Conservation (phyloP, 2,113 vertebrate species). For the Gobius niger region DNA sequence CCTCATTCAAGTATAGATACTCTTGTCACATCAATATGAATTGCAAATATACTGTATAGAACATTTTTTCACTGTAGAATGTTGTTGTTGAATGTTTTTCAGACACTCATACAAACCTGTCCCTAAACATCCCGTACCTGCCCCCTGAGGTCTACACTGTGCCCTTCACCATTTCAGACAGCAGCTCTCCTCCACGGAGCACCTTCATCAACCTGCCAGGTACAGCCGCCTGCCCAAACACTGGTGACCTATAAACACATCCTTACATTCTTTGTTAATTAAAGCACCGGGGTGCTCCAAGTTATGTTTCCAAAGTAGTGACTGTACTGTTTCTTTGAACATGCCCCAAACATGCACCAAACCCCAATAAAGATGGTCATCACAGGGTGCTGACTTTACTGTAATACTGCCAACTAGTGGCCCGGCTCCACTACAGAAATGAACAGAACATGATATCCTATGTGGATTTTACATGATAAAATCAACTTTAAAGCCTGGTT, state of each 20-base stretch:
- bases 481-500: too few relatives aligned
- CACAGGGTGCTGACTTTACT: neutral
- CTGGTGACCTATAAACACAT: slow-evolving; percentile 14
- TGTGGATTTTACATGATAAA: too few relatives aligned
- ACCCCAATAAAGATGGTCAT: neutral
- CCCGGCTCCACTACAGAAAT: too few relatives aligned
- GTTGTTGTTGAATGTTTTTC: slow-evolving; percentile 38
- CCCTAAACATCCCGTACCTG: slow-evolving; percentile 78
- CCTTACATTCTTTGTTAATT: slow-evolving; percentile 32
- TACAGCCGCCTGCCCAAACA: slow-evolving; percentile 45
- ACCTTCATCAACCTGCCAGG: slow-evolving; percentile 81
- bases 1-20: too few relatives aligned
- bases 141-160: slow-evolving; percentile 78
- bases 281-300: slow-evolving; percentile 30
- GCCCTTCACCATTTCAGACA: slow-evolving; percentile 80
- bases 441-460: too few relatives aligned
- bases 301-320: slow-evolving; percentile 49
- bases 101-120: slow-evolving; percentile 84
- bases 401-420: too few relatives aligned
- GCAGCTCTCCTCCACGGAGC: slow-evolving; percentile 71
- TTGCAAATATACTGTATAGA: too few relatives aligned
- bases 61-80: neutral
- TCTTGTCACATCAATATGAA: too few relatives aligned
- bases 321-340: slow-evolving; percentile 31
- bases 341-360: slow-evolving; percentile 4